Evolutionary conservation across 2,113 vertebrate genomes (phyloP).

Genomic region (Scomber japonicus): DNA sequence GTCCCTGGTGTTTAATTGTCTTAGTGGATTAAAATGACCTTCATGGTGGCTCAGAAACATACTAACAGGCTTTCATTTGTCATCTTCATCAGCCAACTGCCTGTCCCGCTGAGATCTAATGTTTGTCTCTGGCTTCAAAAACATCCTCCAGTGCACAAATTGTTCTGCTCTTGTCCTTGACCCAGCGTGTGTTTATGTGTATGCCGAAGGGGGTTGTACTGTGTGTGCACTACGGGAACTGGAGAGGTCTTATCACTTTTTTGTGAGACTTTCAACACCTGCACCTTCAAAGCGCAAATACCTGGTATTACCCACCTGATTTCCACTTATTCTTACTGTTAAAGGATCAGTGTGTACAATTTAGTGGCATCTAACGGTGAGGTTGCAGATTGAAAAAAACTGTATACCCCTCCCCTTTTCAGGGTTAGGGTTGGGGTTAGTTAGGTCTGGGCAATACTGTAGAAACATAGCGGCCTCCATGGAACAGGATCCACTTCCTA

Average conservation of each 20-base stretch:
- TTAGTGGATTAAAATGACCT: too few species aligned
- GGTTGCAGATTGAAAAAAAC: too few species aligned
- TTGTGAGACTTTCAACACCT: conserved; percentile 90
- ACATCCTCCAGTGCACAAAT: conserved; percentile 48
- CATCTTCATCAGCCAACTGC: neutral
- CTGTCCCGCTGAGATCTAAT: neutral
- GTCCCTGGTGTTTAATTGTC: too few species aligned
- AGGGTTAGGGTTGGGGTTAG: too few species aligned
- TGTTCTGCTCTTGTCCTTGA: conserved; percentile 65
- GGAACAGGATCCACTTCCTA: too few species aligned
- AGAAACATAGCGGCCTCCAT: too few species aligned
- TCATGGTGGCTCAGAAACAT: neutral
- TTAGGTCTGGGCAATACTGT: too few species aligned
- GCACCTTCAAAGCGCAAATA: conserved; percentile 68
- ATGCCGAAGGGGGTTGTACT: conserved; percentile 42
- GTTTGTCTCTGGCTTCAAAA: conserved; percentile 29
- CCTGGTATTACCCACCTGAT: conserved; percentile 58
- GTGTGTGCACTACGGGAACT: conserved; percentile 53
- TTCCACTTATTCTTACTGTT: conserved; percentile 26
- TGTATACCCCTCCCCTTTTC: too few species aligned
- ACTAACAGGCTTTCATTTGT: conserved; percentile 25
- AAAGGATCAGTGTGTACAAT: neutral
- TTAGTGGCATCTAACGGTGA: too few species aligned
- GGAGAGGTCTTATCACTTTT: conserved; percentile 63
- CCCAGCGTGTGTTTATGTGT: conserved; percentile 66